Base-by-base conservation (phyloP, 30 jellyfish, hydroid and myxozoan species). In the Pelagia noctiluca region DNA sequence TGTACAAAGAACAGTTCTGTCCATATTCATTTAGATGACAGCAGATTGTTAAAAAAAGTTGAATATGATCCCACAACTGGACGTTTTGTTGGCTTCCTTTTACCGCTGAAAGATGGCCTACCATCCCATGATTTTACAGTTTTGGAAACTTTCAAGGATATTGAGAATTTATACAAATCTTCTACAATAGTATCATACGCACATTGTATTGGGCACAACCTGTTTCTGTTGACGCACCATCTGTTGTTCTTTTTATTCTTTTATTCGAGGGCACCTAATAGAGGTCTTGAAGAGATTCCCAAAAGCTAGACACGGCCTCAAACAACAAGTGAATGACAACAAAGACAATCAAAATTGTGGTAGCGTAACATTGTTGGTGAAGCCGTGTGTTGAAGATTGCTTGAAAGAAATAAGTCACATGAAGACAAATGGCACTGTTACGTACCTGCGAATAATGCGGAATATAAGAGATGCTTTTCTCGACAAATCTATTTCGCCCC, bases 401-500 rank as follows among this genome's bases (percentile, higher is more conserved):
- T n/a, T n/a, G n/a, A n/a, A 48, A 48, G 62, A 11, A n/a, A 48
- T 13, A 11, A 13, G n/a, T 11, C 13, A n/a, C 62, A 24, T 61
- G 75, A 18, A 35, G 37, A 48, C 33, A 29, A 61, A 13, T 18
- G 89, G 84, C 50, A 78, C 89, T 2, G 26, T 31, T 8, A 24
- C 34, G 30, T 78, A 38, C 49, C 84, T 78, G 22, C 22, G 63
- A n/a, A n/a, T n/a, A n/a, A n/a, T n/a, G n/a, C n/a, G n/a, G n/a
- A n/a, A n/a, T n/a, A 23, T 78, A 22, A 23, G 82, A 54, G 89
- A 61, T 57, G 25, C 89, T 32, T 78, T 78, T 38, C 49, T 78
- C 37, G 75, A 78, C 89, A 78, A 61, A 68, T 78, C 89, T 29
- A 50, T 78, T 35, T 42, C 33, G 11, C 54, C 89, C 62, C 67